Base-by-base conservation (phyloP, 2,113 vertebrate genomes). In the Neodon shergylaensis region DNA sequence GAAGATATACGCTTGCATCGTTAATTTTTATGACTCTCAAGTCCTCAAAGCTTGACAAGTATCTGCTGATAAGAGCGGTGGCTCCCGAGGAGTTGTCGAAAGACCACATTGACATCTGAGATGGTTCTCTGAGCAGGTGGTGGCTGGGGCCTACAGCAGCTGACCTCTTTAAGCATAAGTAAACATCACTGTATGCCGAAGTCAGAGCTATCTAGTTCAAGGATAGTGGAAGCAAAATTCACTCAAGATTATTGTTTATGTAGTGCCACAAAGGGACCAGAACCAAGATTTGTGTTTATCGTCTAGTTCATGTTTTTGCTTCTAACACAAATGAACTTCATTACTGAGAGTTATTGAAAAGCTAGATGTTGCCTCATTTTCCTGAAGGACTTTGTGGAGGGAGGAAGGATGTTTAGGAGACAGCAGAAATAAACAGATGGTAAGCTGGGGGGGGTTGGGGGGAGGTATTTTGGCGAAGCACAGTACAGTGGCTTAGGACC, bases 281-380 rank as follows among this genome's bases (percentile, higher is more conserved):
- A 94, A 93, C 52, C 7, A 95, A 82, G 14, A 90, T 72, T n/a
- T 54, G 72, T 76, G 4, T 79, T 87, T 94, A 68, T 79, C 9
- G 63, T 61, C 65, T 89, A 87, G 70, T 74, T 89, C 95, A 90
- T 83, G 52, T 17, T 83, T 96, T 77, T 68, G 42, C 77, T 95
- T 90, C 68, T 74, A 92, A 78, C 24, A 89, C 42, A 86, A 95
- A 89, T 83, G 85, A 52, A 86, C 93, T 88, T 95, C 70, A 87
- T 72, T 36, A 84, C 54, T 73, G 72, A 88, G 68, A 85, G 21
- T 79, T 96, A 31, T 74, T 87, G 63, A 92, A 97, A 96, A 94
- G 42, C 74, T 90, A 81, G 26, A 81, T 70, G 78, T 63, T 92
- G 26, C 82, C 65, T 89, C 39, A 44, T 88, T 92, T 95, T 86